A percentile compares a stretch with the other conserved stretches of the same genome.
Conservation (phyloP, 2,113 vertebrate species). For the Bubo blakistoni region DNA sequence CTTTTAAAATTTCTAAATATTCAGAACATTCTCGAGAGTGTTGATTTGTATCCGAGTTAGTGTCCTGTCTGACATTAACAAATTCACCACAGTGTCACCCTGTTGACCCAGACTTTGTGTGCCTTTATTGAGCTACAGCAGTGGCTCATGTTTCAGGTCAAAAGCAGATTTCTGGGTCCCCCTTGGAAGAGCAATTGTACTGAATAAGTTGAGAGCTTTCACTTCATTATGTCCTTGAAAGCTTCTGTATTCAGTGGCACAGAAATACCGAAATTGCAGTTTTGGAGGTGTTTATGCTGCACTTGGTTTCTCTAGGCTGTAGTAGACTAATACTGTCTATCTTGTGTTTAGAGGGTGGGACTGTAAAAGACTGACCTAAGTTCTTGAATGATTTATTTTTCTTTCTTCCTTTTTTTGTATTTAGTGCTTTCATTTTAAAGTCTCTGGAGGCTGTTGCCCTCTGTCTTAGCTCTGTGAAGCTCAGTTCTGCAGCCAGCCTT, state of each 20-base stretch:
- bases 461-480: background rate
- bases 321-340: background rate
- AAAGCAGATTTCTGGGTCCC: background rate
- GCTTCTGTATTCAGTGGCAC: background rate
- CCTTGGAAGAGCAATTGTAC: background rate
- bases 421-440: background rate
- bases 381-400: background rate
- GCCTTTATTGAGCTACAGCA: background rate
- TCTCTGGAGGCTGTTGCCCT: background rate
- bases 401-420: background rate
- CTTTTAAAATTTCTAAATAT: background rate
- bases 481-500: background rate
- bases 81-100: background rate
- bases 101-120: background rate
- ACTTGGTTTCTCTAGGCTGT: background rate
- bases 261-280: background rate
- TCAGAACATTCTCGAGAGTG: background rate
- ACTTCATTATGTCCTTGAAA: background rate
- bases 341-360: background rate
- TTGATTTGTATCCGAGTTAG: background rate
- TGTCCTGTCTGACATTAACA: background rate
- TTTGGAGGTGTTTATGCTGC: background rate
- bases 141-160: background rate
- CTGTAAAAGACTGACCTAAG: background rate
- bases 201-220: background rate